Percentiles rank a stretch among this genome's conserved stretches.
Evolutionary conservation across 1,140 invertebrate genomes (phyloP).

Genomic region (Dufourea novaeangliae): DNA sequence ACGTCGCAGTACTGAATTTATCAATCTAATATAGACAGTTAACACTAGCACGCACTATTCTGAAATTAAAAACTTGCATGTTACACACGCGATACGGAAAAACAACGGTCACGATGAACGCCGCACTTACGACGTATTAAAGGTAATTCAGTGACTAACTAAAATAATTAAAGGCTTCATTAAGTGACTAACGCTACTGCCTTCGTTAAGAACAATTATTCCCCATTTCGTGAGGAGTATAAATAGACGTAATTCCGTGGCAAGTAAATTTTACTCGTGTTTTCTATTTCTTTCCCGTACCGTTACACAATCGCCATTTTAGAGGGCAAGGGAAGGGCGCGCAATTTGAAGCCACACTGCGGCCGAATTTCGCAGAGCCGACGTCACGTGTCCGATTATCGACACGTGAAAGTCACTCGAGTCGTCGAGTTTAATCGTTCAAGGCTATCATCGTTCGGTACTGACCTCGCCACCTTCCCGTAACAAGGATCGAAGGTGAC

Average conservation of each 20-base stretch:
- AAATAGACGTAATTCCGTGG: conserved; percentile 1
- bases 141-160: conserved; percentile 10
- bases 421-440: not conserved
- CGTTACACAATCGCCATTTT: not conserved
- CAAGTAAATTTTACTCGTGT: not conserved
- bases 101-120: not conserved
- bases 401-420: conserved; percentile 6
- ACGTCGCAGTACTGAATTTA: too few species aligned
- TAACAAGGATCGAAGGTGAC: not conserved
- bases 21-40: too few species aligned
- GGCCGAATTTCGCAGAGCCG: not conserved
- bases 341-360: not conserved
- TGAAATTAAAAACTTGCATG: not conserved
- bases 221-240: not conserved
- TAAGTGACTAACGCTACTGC: conserved; percentile 6
- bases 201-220: conserved; percentile 43
- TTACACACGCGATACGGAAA: not conserved
- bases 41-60: too few species aligned
- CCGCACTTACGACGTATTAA: not conserved
- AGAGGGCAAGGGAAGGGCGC: too few species aligned
- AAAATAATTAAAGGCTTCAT: not conserved
- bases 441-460: not conserved
- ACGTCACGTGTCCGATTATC: not conserved
- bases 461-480: not conserved
- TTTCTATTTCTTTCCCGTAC: not conserved